These are phyloP conservation scores for Cacatua alba DNA, from an alignment of 2,113 vertebrate species.

Conservation along the genomic window DNA sequence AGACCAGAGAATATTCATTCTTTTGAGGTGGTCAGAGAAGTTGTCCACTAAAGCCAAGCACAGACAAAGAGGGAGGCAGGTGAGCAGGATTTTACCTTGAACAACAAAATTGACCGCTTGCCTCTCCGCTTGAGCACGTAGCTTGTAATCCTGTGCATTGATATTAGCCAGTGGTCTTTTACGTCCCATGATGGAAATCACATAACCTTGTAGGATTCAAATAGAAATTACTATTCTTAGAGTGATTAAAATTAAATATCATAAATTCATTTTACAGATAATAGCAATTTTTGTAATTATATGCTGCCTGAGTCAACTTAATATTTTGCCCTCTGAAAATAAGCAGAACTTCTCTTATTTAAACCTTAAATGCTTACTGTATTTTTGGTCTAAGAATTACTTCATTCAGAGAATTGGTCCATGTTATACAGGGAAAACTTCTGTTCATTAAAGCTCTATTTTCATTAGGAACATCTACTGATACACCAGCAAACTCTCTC, in stretches of 20 bases:
- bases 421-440: not conserved
- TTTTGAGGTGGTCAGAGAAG: not conserved
- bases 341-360: not conserved
- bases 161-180: conserved; percentile 83
- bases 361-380: not conserved
- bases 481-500: not conserved
- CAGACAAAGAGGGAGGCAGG: not conserved
- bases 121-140: conserved; percentile 88
- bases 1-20: not conserved
- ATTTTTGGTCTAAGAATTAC: not conserved
- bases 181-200: conserved; percentile 88
- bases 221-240: not conserved
- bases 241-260: not conserved
- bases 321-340: not conserved
- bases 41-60: not conserved
- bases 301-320: not conserved
- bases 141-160: conserved; percentile 73
- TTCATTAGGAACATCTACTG: not conserved
- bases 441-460: not conserved
- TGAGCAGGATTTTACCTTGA: conserved; percentile 80
- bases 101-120: conserved; percentile 94
- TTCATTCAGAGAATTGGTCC: not conserved
- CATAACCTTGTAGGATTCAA: conserved; percentile 77
- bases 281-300: not conserved
- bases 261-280: not conserved